Evolutionary conservation across 2,113 vertebrate genomes (phyloP), one percentile per base, ranked within the genome.

Genomic region (Cranoglanis bouderius): DNA sequence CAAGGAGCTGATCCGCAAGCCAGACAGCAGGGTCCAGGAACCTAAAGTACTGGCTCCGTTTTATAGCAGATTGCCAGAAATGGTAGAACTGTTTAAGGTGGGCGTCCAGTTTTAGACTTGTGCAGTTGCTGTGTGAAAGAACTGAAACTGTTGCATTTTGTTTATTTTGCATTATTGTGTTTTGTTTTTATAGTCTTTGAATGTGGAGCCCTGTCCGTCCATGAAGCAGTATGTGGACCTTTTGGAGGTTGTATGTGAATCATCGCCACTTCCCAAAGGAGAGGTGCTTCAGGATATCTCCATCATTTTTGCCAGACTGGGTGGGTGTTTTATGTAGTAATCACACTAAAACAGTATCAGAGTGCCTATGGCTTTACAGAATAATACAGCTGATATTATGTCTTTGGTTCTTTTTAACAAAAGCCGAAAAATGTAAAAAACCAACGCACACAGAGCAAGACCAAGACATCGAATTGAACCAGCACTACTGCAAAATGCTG

Each of bases 211-310:
- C 19, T 92, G 86, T 85, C 96, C 96, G 1, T 95, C 92, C 0
- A 96, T 96, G 93, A 94, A 91, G 13, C 94, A 96, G 92, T 96
- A 96, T 18, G 95, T 96, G 1, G 91, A 92, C 8, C 90, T 96
- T 84, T 88, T 96, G 90, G 95, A 96, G 32, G 84, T 94, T 53
- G 92, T 96, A 38, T 95, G 95, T 70, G 92, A 92, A 12, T 94
- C 94, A 0, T 91, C 89, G 38, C 40, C 93, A 59, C 90, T 94
- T 35, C 93, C 95, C 10, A 93, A 91, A 29, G 92, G 82, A 10
- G 94, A 95, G 3, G 87, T 96, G 43, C 93, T 96, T 2, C 95
- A 95, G 92, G 96, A 96, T 38, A 93, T 96, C 70, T 96, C 95
- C 0, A 88, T 94, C 72, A 93, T 96, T 83, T 96, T 94, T 43